A percentile compares a stretch with the other conserved stretches of the same genome.
Evolutionary conservation across 2,888 invertebrate species (phyloP).

Genomic region (Euplexia lucipara): DNA sequence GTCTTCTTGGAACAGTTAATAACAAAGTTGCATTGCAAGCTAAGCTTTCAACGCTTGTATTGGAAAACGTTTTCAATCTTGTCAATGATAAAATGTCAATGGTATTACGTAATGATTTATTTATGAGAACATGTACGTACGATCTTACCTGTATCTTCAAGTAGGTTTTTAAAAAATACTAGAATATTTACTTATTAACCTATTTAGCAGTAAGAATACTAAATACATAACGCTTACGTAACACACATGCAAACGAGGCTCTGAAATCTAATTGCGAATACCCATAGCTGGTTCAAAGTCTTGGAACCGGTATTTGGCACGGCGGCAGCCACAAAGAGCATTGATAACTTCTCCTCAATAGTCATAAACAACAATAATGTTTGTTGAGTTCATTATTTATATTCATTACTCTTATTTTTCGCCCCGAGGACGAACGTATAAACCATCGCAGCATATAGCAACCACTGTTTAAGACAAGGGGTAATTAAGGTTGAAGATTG

Average conservation of each 20-base stretch:
- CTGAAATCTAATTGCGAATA: slow-evolving; percentile 20
- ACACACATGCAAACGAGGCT: background rate
- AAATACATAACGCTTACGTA: too few relatives aligned
- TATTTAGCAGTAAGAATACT: too few relatives aligned
- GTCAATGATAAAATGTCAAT: slow-evolving; percentile 10
- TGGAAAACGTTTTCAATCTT: slow-evolving; percentile 24
- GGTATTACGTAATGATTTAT: slow-evolving; percentile 1
- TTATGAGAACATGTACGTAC: background rate
- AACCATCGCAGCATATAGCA: slow-evolving; percentile 16
- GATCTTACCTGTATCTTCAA: too few relatives aligned
- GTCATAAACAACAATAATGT: slow-evolving; percentile 53
- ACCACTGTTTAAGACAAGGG: background rate
- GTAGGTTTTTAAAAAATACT: too few relatives aligned
- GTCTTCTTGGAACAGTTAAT: slow-evolving; percentile 5
- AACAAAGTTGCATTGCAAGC: slow-evolving; percentile 19
- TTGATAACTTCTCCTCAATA: slow-evolving; percentile 35
- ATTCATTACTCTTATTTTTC: slow-evolving; percentile 36
- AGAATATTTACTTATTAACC: background rate
- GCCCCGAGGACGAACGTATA: slow-evolving; percentile 35
- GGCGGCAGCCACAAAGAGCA: slow-evolving; percentile 45
- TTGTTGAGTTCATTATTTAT: slow-evolving; percentile 48
- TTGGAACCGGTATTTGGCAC: slow-evolving; percentile 1
- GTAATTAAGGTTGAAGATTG: background rate
- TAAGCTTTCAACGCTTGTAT: slow-evolving; percentile 30
- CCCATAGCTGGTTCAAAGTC: background rate